phyloP scores from a whole-genome alignment of 2,797 vertebrate genomes.

The Melanotaenia trifasciata region DNA sequence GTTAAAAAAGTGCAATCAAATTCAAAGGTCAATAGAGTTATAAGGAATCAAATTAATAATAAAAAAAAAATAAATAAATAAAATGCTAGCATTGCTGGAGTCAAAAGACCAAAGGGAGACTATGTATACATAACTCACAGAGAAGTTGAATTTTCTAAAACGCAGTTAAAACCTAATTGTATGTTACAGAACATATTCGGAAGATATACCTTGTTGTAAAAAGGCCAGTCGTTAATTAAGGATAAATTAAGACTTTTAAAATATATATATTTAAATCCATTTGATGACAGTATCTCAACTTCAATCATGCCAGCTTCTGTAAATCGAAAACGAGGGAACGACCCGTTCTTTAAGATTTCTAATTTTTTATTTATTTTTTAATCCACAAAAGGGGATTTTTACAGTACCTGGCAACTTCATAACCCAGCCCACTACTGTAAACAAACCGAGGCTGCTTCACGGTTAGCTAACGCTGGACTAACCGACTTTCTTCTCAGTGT shows the following conservation, averaged over 20 bases:
- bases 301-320: background rate
- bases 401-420: conserved; percentile 63
- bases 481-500: conserved; percentile 40
- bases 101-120: no score
- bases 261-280: background rate
- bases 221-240: background rate
- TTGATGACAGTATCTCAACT: conserved; percentile 9
- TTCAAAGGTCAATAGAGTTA: background rate
- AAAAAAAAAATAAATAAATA: no score
- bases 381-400: conserved; percentile 25
- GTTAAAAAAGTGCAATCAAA: background rate
- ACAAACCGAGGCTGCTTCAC: conserved; percentile 40
- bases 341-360: background rate
- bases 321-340: conserved; percentile 3
- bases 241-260: background rate
- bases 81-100: no score
- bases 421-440: conserved; percentile 32
- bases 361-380: background rate
- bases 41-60: background rate
- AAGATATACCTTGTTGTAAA: no score
- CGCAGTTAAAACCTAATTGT: background rate
- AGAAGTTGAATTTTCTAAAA: background rate
- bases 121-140: background rate
- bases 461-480: conserved; percentile 35
- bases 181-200: no score